Evolutionary conservation across 2,113 vertebrate genomes (phyloP).

Genomic region (Cavia aperea): DNA sequence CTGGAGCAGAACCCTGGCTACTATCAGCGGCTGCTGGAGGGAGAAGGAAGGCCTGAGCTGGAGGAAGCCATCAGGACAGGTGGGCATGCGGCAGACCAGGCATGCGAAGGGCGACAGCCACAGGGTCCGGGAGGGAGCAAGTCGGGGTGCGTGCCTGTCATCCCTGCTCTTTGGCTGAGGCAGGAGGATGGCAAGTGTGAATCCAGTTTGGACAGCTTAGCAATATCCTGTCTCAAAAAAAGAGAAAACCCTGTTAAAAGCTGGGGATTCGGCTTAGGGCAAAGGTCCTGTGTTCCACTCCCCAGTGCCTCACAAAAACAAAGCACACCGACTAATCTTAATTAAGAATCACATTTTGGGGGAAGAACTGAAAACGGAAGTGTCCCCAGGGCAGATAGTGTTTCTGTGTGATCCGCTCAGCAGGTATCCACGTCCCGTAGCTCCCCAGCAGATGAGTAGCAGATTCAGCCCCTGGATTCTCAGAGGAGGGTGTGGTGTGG

Average conservation of each 20-base stretch:
- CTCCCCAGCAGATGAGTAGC: neutral
- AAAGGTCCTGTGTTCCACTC: neutral
- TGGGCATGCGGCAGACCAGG: constrained; percentile 48
- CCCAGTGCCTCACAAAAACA: neutral
- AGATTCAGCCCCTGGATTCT: too few relatives aligned
- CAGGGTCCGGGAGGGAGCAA: neutral
- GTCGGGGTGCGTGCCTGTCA: neutral
- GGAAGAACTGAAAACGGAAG: neutral
- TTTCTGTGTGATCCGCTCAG: neutral
- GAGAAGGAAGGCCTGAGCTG: constrained; percentile 81
- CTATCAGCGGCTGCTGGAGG: constrained; percentile 84
- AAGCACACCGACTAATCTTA: neutral
- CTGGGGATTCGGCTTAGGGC: neutral
- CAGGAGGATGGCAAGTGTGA: neutral
- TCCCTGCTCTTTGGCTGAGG: neutral
- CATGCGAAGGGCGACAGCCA: neutral
- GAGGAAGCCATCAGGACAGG: constrained; percentile 89
- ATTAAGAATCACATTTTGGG: neutral
- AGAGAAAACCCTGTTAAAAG: neutral
- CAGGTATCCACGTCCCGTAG: neutral
- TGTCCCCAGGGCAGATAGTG: neutral
- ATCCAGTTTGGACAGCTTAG: neutral
- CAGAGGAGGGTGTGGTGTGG: neutral
- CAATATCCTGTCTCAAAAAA: neutral
- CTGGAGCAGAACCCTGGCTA: constrained; percentile 88